Percentiles rank a stretch among this genome's conserved stretches.
phyloP scores from a whole-genome alignment of 2,888 invertebrate genomes.

The Lycophotia porphyrea region DNA sequence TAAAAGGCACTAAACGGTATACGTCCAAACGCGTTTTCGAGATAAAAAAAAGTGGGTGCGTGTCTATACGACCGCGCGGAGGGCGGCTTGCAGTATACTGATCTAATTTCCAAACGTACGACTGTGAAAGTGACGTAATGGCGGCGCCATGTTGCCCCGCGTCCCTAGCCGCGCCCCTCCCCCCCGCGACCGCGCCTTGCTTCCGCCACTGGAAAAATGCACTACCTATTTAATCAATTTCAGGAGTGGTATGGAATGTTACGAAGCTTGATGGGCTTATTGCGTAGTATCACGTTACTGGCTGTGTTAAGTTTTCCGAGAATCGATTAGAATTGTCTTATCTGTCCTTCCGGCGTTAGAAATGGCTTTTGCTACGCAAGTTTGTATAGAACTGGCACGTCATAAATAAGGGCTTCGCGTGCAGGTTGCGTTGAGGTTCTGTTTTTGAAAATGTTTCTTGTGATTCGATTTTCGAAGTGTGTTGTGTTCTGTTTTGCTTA shows the following conservation, averaged over 20 bases:
- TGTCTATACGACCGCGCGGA: constrained; percentile 70
- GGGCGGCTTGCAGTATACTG: constrained; percentile 83
- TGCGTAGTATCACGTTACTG: constrained; percentile 69
- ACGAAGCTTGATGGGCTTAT: constrained; percentile 69
- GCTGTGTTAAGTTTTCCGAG: constrained; percentile 68
- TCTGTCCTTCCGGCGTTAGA: constrained; percentile 58
- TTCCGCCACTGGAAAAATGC: constrained; percentile 83
- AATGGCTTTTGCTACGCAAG: constrained; percentile 59
- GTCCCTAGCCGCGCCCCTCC: constrained; percentile 73
- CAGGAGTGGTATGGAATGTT: constrained; percentile 80
- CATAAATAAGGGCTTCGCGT: constrained; percentile 63
- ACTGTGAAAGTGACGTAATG: constrained; percentile 88
- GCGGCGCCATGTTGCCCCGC: constrained; percentile 84
- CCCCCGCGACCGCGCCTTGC: constrained; percentile 79
- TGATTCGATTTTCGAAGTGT: constrained; percentile 37
- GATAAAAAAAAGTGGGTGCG: constrained; percentile 59
- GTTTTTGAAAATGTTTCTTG: constrained; percentile 38
- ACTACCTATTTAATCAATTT: constrained; percentile 84
- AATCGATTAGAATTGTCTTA: constrained; percentile 69
- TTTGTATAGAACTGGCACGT: constrained; percentile 54
- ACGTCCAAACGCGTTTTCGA: constrained; percentile 71
- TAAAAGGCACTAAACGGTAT: constrained; percentile 71
- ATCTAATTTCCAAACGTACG: constrained; percentile 87
- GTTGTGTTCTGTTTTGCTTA: constrained; percentile 13
- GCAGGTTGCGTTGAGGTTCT: constrained; percentile 40